Evolutionary conservation across 1,140 invertebrate species (phyloP).

Genomic region (Solenopsis invicta): DNA sequence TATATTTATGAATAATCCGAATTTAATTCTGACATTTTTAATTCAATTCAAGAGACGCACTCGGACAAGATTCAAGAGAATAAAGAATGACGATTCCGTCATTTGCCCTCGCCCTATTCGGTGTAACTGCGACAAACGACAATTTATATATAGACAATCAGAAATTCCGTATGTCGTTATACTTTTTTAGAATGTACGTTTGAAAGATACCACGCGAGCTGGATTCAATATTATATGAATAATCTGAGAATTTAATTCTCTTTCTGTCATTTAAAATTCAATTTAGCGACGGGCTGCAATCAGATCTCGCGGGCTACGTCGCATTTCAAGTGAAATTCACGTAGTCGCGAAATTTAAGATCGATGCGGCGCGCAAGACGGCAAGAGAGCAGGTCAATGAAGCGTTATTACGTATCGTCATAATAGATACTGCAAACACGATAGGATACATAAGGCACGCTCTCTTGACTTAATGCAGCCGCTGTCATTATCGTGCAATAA

Average conservation of each 20-base stretch:
- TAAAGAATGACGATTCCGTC: not conserved
- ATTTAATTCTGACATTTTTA: not conserved
- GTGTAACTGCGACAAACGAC: not conserved
- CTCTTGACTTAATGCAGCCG: slow-evolving; percentile 50
- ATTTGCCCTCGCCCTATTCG: not conserved
- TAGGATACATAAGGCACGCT: slow-evolving; percentile 7
- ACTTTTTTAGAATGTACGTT: not conserved
- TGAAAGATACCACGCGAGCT: not conserved
- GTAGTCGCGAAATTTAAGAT: slow-evolving; percentile 7
- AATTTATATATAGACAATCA: not conserved
- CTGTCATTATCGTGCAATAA: slow-evolving; percentile 70
- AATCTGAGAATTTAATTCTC: not conserved
- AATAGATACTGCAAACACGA: slow-evolving; percentile 43
- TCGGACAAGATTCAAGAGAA: not conserved
- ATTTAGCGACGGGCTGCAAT: slow-evolving; percentile 1
- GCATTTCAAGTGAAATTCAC: not conserved
- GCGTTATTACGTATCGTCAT: slow-evolving; percentile 27
- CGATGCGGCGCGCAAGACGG: not conserved
- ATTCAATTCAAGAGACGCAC: not conserved
- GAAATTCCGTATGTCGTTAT: not conserved
- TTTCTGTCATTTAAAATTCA: not conserved
- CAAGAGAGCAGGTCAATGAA: not conserved
- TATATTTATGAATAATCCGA: not conserved
- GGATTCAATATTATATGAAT: not conserved
- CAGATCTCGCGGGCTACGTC: not conserved